Base-by-base conservation (phyloP, 2,888 invertebrate species). In the Theristus sp. region DNA sequence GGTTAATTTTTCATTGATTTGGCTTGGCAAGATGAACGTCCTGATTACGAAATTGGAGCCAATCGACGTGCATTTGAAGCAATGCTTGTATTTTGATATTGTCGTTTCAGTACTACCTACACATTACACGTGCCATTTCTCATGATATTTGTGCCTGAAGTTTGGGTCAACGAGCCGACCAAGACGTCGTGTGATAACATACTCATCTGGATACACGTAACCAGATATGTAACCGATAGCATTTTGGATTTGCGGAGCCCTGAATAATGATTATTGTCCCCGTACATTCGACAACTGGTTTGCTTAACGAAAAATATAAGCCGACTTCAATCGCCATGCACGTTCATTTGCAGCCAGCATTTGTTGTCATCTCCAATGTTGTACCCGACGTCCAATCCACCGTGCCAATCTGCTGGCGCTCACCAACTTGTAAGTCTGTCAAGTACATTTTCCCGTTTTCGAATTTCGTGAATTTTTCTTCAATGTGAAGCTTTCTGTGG, bases 181-280 rank as follows among this genome's bases (percentile, higher is more conserved):
- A 74, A 72, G 80, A 79, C 80, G 31, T 79, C 78, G 65, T 80
- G 79, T 62, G 60, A 80, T 65, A 10, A 80, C 76, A 66, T 79
- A 80, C 2, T 78, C 70, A 67, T 80, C 80, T 72, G 71, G 69
- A 59, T 76, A 75, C 55, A 69, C 67, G 2, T 60, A 58, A 3
- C 76, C 76, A 1, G 66, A 64, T 29, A 75, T 67, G 49, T 69
- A 68, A 2, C 73, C 76, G 58, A 77, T 66, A 24, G 75, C 73
- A 64, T 76, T 76, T 47, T 70, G 65, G 47, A 73, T 72, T 30
- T 64, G 63, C 10, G 65, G 62, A n/a, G n/a, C n/a, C n/a, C n/a
- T n/a, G n/a, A n/a, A n/a, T n/a, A n/a, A n/a, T n/a, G n/a, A n/a
- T n/a, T n/a, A n/a, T n/a, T n/a, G n/a, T n/a, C n/a, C n/a, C n/a